Evolutionary conservation across 2,888 invertebrate genomes (phyloP).

Genomic region (Ceramica pisi): DNA sequence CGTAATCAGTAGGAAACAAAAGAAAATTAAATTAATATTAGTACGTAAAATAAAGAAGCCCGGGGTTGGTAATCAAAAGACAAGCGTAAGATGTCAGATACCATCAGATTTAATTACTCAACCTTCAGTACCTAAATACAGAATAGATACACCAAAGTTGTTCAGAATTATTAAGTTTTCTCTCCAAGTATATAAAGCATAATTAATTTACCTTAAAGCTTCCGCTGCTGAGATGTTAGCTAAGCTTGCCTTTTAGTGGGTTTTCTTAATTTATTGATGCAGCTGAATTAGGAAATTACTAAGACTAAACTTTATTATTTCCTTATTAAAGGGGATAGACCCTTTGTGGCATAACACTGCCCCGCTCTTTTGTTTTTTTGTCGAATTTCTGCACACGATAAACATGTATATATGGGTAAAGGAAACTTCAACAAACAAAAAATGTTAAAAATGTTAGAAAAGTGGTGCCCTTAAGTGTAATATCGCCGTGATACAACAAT

Average conservation of each 20-base stretch:
- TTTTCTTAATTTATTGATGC: conserved; percentile 59
- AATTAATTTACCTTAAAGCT: conserved; percentile 54
- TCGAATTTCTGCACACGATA: too few relatives aligned
- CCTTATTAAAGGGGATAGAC: background rate
- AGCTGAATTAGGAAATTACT: conserved; percentile 26
- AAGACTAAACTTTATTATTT: conserved; percentile 25
- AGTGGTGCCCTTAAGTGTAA: too few relatives aligned
- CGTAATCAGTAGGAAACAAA: too few relatives aligned
- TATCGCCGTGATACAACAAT: too few relatives aligned
- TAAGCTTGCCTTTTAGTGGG: conserved; percentile 49
- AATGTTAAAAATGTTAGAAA: too few relatives aligned
- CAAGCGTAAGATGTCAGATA: background rate
- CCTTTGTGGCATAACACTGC: too few relatives aligned
- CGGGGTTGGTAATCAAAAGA: background rate
- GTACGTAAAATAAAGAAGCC: background rate
- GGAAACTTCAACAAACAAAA: too few relatives aligned
- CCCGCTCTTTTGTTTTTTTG: too few relatives aligned
- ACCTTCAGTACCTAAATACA: background rate
- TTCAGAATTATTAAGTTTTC: conserved; percentile 49
- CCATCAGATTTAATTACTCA: background rate
- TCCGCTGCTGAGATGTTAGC: conserved; percentile 44
- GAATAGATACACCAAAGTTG: conserved; percentile 28
- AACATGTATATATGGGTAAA: too few relatives aligned
- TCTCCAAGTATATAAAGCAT: conserved; percentile 42
- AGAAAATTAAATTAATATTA: too few relatives aligned